phyloP scores from a whole-genome alignment of 53 echinoderm and acorn worm species.

The Apostichopus leukothele region DNA sequence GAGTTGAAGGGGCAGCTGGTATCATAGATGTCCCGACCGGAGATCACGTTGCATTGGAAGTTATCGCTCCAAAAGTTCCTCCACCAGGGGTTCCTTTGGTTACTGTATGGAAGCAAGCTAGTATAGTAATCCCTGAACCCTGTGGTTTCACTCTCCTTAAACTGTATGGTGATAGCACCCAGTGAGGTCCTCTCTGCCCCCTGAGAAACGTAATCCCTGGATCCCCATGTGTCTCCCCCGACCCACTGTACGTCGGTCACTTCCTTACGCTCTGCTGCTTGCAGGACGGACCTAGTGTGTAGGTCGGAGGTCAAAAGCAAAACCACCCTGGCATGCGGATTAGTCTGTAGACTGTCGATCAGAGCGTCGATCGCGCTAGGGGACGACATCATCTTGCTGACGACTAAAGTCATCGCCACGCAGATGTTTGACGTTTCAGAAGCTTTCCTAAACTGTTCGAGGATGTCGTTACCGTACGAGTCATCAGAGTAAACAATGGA shows the following conservation, averaged over 20 bases:
- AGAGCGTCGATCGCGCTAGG: not conserved
- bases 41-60: slow-evolving; percentile 66
- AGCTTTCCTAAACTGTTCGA: slow-evolving; percentile 34
- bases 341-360: slow-evolving; percentile 43
- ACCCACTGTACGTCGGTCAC: slow-evolving; percentile 77
- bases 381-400: slow-evolving; percentile 39
- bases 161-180: slow-evolving; percentile 67
- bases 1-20: slow-evolving; percentile 31
- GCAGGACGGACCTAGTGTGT: slow-evolving; percentile 61
- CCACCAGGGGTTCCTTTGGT: slow-evolving; percentile 90
- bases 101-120: slow-evolving; percentile 48
- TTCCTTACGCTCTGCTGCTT: slow-evolving; percentile 62
- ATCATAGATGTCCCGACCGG: slow-evolving; percentile 51
- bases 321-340: slow-evolving; percentile 67
- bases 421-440: slow-evolving; percentile 53
- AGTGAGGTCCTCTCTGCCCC: slow-evolving; percentile 55
- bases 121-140: slow-evolving; percentile 67
- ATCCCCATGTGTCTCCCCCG: slow-evolving; percentile 89
- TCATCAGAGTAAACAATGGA: slow-evolving; percentile 76
- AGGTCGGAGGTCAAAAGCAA: slow-evolving; percentile 72
- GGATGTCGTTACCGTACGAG: slow-evolving; percentile 76
- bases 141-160: slow-evolving; percentile 44
- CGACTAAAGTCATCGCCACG: slow-evolving; percentile 64
- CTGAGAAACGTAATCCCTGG: slow-evolving; percentile 60
- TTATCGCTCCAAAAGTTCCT: slow-evolving; percentile 64